A percentile compares a stretch with the other conserved stretches of the same genome.
These are phyloP conservation scores for Reinhardtius hippoglossoides DNA, from an alignment of 2,113 vertebrate genomes.

Conservation along the genomic window DNA sequence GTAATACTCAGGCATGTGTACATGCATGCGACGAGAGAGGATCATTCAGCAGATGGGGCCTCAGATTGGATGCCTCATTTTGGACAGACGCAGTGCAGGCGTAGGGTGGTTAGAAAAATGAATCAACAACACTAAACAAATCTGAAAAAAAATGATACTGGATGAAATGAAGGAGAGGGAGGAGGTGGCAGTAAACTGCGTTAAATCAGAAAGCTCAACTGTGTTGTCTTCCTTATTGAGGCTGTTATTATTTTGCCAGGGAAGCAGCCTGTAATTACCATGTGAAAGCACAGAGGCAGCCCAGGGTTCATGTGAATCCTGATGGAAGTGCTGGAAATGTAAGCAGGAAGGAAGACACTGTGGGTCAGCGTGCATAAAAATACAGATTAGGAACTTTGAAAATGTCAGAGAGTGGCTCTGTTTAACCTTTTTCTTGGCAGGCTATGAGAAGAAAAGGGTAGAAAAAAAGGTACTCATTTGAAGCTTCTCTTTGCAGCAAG, in stretches of 20 bases:
- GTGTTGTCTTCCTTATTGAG: slow-evolving; percentile 69
- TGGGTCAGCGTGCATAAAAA: slow-evolving; percentile 52
- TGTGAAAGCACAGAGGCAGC: slow-evolving; percentile 60
- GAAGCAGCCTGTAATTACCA: slow-evolving; percentile 77
- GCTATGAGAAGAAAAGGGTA: slow-evolving; percentile 1
- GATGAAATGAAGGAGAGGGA: slow-evolving; percentile 41
- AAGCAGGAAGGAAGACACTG: slow-evolving; percentile 48
- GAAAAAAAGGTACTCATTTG: slow-evolving; percentile 7
- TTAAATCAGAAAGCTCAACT: slow-evolving; percentile 74
- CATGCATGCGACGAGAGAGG: slow-evolving; percentile 69
- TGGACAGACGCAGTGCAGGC: slow-evolving; percentile 70
- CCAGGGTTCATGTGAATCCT: slow-evolving; percentile 49
- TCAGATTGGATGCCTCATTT: slow-evolving; percentile 78
- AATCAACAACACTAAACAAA: slow-evolving; percentile 78
- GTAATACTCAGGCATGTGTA: slow-evolving; percentile 70
- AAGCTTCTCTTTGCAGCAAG: slow-evolving; percentile 9
- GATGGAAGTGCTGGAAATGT: slow-evolving; percentile 42
- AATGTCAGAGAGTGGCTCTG: slow-evolving; percentile 66
- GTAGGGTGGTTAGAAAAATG: slow-evolving; percentile 65
- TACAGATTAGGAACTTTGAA: slow-evolving; percentile 56
- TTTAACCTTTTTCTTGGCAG: slow-evolving; percentile 58
- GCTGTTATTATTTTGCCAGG: slow-evolving; percentile 74
- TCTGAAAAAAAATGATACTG: slow-evolving; percentile 48
- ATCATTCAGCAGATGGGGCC: slow-evolving; percentile 78
- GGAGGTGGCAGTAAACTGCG: slow-evolving; percentile 51